These are phyloP conservation scores for Rotaria macrura DNA, from an alignment of 2,888 invertebrate genomes.

Conservation along the genomic window DNA sequence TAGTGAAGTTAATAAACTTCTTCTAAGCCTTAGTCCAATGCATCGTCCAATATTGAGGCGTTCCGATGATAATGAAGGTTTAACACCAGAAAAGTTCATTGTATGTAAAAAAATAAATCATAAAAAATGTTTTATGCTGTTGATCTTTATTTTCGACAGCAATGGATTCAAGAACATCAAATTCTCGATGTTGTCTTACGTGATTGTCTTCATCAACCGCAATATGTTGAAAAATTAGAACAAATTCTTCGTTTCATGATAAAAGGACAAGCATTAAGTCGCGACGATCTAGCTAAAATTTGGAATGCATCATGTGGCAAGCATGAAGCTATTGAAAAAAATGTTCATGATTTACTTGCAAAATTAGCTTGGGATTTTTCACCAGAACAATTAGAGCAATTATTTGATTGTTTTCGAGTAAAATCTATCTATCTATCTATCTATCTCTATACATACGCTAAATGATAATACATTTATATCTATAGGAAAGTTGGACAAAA, in stretches of 20 bases:
- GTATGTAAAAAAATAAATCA: background rate
- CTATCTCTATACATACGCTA: too few species aligned
- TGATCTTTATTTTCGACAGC: constrained; percentile 56
- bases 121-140: background rate
- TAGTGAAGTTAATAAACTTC: constrained; percentile 92
- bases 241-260: constrained; percentile 93
- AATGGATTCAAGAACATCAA: constrained; percentile 88
- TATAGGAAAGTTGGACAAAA: constrained; percentile 71
- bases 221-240: constrained; percentile 87
- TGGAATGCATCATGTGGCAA: constrained; percentile 72
- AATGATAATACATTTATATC: too few species aligned
- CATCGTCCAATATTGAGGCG: background rate
- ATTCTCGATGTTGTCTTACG: constrained; percentile 84
- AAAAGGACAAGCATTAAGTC: constrained; percentile 67
- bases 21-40: constrained; percentile 43
- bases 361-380: constrained; percentile 96
- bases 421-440: too few species aligned
- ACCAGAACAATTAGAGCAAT: constrained; percentile 86
- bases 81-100: background rate
- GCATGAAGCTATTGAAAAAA: constrained; percentile 94
- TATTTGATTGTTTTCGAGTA: constrained; percentile 91
- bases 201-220: constrained; percentile 86
- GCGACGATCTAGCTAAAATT: constrained; percentile 81
- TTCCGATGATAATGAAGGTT: background rate
- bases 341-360: constrained; percentile 85